These are phyloP conservation scores for Mechanitis mazaeus DNA, from an alignment of 2,888 invertebrate genomes.

Conservation along the genomic window DNA sequence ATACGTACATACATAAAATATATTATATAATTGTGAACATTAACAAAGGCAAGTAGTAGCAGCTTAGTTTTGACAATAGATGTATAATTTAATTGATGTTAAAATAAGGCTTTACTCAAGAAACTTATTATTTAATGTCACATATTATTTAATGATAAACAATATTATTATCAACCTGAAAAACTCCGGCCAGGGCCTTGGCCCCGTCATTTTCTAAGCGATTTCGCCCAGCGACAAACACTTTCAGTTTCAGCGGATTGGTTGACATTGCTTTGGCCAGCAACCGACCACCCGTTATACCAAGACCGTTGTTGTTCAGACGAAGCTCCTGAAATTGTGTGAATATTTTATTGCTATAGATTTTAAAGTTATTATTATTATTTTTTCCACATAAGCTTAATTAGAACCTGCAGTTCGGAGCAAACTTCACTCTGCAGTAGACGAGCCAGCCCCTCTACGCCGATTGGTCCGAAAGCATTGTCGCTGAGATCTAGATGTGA, in stretches of 20 bases:
- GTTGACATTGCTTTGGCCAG: constrained; percentile 83
- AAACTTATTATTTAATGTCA: too few relatives aligned
- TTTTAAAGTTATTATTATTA: background rate
- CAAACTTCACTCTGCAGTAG: constrained; percentile 90
- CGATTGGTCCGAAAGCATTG: constrained; percentile 97
- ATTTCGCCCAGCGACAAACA: constrained; percentile 95
- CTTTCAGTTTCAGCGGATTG: constrained; percentile 82
- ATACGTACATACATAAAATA: too few relatives aligned
- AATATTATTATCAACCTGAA: constrained; percentile 74
- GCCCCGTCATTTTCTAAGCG: constrained; percentile 96
- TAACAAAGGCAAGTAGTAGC: too few relatives aligned
- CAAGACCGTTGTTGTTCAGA: constrained; percentile 96
- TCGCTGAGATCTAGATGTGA: constrained; percentile 95
- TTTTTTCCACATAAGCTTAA: background rate
- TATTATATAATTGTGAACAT: too few relatives aligned
- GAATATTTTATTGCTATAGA: background rate
- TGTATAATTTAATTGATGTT: too few relatives aligned
- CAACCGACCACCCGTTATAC: constrained; percentile 91
- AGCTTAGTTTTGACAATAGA: too few relatives aligned
- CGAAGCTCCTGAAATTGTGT: constrained; percentile 78
- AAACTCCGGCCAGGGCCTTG: constrained; percentile 87
- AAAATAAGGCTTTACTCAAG: too few relatives aligned
- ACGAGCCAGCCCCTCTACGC: constrained; percentile 90
- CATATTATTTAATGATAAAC: too few relatives aligned
- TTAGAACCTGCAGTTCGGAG: constrained; percentile 80